Percentiles rank a stretch among this genome's conserved stretches.
Conservation (phyloP, 2,797 vertebrate species). For the Sibirionetta formosa region DNA sequence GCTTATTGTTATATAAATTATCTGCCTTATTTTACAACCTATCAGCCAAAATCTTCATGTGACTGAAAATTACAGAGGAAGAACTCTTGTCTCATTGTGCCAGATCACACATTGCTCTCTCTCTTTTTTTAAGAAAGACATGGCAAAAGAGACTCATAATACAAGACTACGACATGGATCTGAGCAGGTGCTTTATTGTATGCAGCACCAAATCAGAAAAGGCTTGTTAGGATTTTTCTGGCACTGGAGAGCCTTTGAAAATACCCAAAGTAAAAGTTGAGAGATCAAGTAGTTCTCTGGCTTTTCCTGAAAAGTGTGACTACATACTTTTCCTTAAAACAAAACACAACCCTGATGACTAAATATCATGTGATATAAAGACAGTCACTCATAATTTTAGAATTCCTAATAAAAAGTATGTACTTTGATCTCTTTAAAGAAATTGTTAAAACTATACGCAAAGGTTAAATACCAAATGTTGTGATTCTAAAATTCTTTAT, state of each 20-base stretch:
- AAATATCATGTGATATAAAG: neutral
- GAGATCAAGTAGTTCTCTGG: neutral
- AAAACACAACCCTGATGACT: neutral
- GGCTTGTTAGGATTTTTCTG: neutral
- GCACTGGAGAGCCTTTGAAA: neutral
- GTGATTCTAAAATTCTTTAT: neutral
- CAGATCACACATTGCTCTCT: neutral
- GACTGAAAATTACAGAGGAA: neutral
- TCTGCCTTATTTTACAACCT: neutral
- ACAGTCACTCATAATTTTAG: neutral
- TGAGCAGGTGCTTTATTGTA: neutral
- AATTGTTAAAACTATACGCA: neutral
- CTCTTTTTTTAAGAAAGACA: neutral
- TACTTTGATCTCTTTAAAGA: neutral
- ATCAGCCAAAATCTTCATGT: neutral
- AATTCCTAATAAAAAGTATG: neutral
- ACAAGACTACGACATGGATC: neutral
- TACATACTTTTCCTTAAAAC: neutral
- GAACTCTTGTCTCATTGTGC: neutral
- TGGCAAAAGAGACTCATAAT: neutral
- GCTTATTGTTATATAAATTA: accelerated
- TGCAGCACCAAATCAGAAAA: neutral
- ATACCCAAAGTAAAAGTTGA: neutral
- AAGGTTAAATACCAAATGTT: neutral
- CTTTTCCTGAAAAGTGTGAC: neutral